A percentile compares a stretch with the other conserved stretches of the same genome.
Conservation (phyloP, 2,888 invertebrate species). For the Antheraea assamensis region DNA sequence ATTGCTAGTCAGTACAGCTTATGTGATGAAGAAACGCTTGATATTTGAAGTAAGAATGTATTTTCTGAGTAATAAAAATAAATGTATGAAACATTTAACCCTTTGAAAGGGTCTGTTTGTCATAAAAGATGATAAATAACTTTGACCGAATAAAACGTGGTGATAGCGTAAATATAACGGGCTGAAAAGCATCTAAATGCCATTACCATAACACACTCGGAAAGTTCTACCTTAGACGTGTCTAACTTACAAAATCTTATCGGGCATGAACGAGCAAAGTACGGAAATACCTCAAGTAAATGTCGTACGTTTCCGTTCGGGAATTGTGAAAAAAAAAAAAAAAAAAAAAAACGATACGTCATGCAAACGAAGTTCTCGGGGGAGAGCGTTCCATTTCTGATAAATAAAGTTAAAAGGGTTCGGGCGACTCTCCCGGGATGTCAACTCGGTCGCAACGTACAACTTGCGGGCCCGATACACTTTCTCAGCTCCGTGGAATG, state of each 20-base stretch:
- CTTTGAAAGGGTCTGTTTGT: not conserved
- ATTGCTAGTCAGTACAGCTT: not conserved
- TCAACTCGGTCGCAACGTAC: slow-evolving; percentile 42
- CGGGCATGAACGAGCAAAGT: slow-evolving; percentile 21
- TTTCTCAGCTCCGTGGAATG: slow-evolving; percentile 33
- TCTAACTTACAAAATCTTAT: slow-evolving; percentile 11
- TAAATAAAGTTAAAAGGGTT: slow-evolving; percentile 72
- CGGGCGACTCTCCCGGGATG: slow-evolving; percentile 42
- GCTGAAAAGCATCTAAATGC: slow-evolving; percentile 11
- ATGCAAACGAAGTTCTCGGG: slow-evolving; percentile 57
- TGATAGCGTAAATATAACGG: slow-evolving; percentile 13
- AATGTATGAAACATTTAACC: not conserved
- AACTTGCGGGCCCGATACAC: slow-evolving; percentile 31
- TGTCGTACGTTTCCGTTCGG: slow-evolving; percentile 24
- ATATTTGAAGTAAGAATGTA: not conserved
- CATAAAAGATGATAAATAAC: not conserved
- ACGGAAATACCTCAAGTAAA: slow-evolving; percentile 20
- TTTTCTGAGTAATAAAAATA: not conserved
- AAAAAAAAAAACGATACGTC: slow-evolving; percentile 48
- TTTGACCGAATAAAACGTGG: slow-evolving; percentile 21
- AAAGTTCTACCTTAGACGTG: slow-evolving; percentile 19
- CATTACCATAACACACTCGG: slow-evolving; percentile 21
- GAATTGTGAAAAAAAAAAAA: slow-evolving; percentile 33
- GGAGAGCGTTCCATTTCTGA: slow-evolving; percentile 63
- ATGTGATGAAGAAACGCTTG: not conserved